These are phyloP conservation scores for Drosophila subpulchrella DNA, from an alignment of 1,140 invertebrate species.

Conservation along the genomic window DNA sequence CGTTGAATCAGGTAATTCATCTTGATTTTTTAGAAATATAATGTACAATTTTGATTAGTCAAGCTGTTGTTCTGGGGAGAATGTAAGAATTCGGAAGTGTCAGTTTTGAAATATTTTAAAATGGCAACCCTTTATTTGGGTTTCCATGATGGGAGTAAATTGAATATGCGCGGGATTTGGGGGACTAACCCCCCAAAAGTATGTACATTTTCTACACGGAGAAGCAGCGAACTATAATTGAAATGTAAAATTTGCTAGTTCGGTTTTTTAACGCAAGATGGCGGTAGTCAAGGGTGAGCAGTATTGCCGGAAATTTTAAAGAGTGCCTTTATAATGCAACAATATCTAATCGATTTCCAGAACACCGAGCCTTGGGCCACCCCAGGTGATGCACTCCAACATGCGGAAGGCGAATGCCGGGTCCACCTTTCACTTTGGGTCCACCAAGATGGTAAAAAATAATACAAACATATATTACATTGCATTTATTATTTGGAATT, in stretches of 20 bases:
- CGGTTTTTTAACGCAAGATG: background rate
- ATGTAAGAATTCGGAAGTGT: background rate
- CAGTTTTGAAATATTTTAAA: background rate
- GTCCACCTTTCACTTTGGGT: no score
- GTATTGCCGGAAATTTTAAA: background rate
- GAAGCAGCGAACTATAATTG: background rate
- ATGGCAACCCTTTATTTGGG: background rate
- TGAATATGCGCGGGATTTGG: no score
- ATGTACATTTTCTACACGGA: background rate
- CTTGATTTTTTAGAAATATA: background rate
- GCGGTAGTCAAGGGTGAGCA: background rate
- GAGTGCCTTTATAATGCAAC: no score
- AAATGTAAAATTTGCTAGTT: background rate
- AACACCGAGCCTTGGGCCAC: no score
- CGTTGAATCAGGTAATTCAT: slow-evolving; percentile 81
- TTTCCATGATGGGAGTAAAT: background rate
- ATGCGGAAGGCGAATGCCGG: no score
- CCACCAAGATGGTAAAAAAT: no score
- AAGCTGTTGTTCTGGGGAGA: background rate
- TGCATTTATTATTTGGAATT: no score
- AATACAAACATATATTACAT: no score
- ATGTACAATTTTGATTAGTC: slow-evolving; percentile 43
- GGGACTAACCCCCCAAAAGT: no score
- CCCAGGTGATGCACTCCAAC: no score
- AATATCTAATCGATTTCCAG: no score